Evolutionary conservation across 1,140 invertebrate species (phyloP).

Genomic region (Magallana ariakensis): DNA sequence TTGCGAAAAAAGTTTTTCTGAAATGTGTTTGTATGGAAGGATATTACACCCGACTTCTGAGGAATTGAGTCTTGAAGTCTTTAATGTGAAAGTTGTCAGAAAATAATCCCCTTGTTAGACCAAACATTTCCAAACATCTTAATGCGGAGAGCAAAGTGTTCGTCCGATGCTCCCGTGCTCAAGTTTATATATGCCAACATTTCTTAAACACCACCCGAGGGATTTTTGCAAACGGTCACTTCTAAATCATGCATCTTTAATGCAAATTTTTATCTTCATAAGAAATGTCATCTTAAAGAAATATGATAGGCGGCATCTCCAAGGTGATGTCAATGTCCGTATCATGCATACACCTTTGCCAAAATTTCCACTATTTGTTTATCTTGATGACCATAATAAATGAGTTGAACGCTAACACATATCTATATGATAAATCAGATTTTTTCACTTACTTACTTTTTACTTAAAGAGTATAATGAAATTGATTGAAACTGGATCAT

Average conservation of each 20-base stretch:
- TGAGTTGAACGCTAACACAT: neutral
- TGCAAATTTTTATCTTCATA: neutral
- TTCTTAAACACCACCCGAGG: neutral
- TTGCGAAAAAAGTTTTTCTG: neutral
- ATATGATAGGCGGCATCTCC: constrained; percentile 7
- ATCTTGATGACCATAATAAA: neutral
- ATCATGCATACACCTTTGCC: neutral
- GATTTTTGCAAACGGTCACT: constrained; percentile 1
- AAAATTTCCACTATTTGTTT: neutral
- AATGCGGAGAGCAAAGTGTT: neutral
- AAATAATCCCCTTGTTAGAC: neutral
- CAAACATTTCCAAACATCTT: neutral
- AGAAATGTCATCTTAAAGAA: neutral
- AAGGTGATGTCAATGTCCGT: neutral
- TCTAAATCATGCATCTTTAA: constrained; percentile 17
- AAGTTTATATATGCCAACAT: neutral
- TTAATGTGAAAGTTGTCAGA: neutral
- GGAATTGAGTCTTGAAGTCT: neutral
- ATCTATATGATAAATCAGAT: neutral
- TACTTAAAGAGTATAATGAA: neutral
- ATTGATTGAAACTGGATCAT: neutral
- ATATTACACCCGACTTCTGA: neutral
- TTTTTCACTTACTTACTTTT: neutral
- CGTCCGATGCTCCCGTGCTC: neutral
- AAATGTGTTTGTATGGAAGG: neutral